Conservation (phyloP, 2,113 vertebrate genomes). For the Solea solea region DNA sequence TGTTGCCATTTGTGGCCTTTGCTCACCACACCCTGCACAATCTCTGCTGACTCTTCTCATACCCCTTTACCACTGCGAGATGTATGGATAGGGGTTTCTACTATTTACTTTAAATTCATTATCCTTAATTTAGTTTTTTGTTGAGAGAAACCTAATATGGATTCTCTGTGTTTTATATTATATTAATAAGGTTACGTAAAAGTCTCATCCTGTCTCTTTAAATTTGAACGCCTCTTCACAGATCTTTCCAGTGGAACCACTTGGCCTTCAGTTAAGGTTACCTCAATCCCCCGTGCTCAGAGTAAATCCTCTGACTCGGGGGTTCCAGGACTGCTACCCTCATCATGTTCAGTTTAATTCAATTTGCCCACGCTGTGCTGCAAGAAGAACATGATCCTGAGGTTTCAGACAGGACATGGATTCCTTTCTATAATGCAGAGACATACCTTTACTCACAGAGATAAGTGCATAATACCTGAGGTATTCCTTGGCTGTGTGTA, state of each 20-base stretch:
- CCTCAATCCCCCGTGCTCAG: conserved; percentile 36
- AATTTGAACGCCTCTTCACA: neutral
- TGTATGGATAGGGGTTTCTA: neutral
- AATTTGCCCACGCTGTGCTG: conserved; percentile 61
- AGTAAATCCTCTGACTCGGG: conserved; percentile 53
- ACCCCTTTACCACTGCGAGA: conserved; percentile 15
- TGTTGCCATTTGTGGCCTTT: conserved; percentile 72
- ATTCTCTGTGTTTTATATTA: neutral
- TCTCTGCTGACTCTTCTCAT: conserved; percentile 30
- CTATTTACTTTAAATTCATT: neutral
- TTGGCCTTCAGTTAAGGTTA: conserved; percentile 42
- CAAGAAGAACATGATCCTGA: conserved; percentile 60
- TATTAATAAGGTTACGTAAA: neutral
- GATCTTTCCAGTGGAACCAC: conserved; percentile 44
- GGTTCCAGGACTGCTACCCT: conserved; percentile 40
- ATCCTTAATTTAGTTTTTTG: neutral
- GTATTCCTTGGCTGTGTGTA: neutral
- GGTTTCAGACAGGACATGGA: conserved; percentile 33
- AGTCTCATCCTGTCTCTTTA: neutral
- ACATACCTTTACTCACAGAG: conserved; percentile 4
- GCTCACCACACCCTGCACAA: conserved; percentile 42
- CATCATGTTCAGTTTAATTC: conserved; percentile 71
- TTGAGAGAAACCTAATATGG: neutral
- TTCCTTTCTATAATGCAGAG: conserved; percentile 24
- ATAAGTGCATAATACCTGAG: conserved; percentile 5